Conservation (phyloP, 2,888 invertebrate species). For the Drosophila mayaguana region DNA sequence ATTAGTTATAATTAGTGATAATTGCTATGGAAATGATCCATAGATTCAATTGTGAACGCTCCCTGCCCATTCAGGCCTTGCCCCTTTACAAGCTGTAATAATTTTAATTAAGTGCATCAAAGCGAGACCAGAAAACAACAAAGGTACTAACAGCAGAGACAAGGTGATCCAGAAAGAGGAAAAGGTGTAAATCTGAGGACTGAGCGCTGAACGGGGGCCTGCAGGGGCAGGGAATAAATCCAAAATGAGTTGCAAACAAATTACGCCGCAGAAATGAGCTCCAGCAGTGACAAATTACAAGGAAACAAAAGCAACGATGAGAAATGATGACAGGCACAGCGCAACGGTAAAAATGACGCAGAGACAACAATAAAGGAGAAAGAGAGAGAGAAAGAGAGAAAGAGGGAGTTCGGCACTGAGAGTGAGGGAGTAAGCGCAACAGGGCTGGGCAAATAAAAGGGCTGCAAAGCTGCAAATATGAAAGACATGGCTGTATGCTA, state of each 20-base stretch:
- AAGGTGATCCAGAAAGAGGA: constrained; percentile 24
- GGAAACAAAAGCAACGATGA: constrained; percentile 69
- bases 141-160: constrained; percentile 35
- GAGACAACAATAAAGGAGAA: constrained; percentile 29
- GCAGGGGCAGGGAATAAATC: constrained; percentile 42
- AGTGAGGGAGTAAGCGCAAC: constrained; percentile 18
- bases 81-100: constrained; percentile 53
- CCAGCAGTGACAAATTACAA: constrained; percentile 82
- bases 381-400: constrained; percentile 14
- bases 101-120: constrained; percentile 71
- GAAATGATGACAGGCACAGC: constrained; percentile 74
- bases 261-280: constrained; percentile 78
- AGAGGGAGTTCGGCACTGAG: neutral
- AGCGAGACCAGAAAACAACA: constrained; percentile 45
- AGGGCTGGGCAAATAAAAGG: constrained; percentile 38
- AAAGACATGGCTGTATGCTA: constrained; percentile 63
- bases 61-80: constrained; percentile 35
- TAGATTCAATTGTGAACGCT: constrained; percentile 32
- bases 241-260: constrained; percentile 77
- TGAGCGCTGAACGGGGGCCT: neutral
- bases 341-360: constrained; percentile 63
- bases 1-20: constrained; percentile 21
- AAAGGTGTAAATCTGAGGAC: neutral
- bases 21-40: constrained; percentile 18
- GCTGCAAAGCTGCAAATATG: constrained; percentile 59